phyloP scores from a whole-genome alignment of 2,888 invertebrate genomes.

The Criorhina ranunculi region DNA sequence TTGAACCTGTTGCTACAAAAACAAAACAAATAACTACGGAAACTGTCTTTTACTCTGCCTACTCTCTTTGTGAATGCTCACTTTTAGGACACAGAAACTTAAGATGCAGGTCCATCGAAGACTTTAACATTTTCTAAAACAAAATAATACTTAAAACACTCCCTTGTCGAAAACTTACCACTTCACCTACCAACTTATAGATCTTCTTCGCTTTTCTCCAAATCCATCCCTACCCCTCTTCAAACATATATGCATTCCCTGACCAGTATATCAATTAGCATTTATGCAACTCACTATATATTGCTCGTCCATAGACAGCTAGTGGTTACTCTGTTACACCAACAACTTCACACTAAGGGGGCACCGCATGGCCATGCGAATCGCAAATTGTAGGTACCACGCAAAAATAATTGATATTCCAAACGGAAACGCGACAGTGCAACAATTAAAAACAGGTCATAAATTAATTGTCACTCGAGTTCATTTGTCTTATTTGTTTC shows the following conservation, averaged over 20 bases:
- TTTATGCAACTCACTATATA: constrained; percentile 52
- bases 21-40: too few relatives aligned
- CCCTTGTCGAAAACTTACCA: too few relatives aligned
- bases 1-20: too few relatives aligned
- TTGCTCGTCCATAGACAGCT: constrained; percentile 58
- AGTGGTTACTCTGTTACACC: constrained; percentile 61
- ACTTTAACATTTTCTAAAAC: too few relatives aligned
- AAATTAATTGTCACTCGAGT: constrained; percentile 74
- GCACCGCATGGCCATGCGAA: constrained; percentile 23
- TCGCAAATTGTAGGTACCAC: constrained; percentile 26
- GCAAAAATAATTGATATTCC: constrained; percentile 72
- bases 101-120: too few relatives aligned
- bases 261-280: constrained; percentile 72
- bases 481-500: constrained; percentile 69
- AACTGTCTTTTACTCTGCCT: too few relatives aligned
- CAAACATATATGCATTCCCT: constrained; percentile 64
- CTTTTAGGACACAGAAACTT: too few relatives aligned
- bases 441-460: constrained; percentile 74
- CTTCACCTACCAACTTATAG: constrained; percentile 26
- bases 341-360: constrained; percentile 35
- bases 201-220: constrained; percentile 39
- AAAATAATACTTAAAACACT: too few relatives aligned
- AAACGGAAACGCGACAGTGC: constrained; percentile 69
- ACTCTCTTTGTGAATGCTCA: too few relatives aligned
- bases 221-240: constrained; percentile 39